Evolutionary conservation across 2,113 vertebrate genomes (phyloP).

Genomic region (Stegastes partitus): DNA sequence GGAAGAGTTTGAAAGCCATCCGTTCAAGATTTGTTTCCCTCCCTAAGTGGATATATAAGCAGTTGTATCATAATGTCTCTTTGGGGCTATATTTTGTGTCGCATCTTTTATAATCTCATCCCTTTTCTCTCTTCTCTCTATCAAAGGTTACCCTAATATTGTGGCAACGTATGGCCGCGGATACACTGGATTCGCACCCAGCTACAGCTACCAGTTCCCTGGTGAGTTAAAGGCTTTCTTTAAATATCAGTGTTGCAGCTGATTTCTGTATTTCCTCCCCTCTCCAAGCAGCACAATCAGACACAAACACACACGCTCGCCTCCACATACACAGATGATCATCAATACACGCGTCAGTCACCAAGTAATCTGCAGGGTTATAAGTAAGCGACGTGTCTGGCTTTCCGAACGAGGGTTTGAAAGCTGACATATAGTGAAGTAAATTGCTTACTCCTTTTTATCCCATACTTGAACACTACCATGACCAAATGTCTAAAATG

Average conservation of each 20-base stretch:
- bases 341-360: conserved; percentile 67
- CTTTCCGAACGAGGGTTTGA: conserved; percentile 62
- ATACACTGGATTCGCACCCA: conserved; percentile 98
- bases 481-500: conserved; percentile 80
- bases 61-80: conserved; percentile 7
- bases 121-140: conserved; percentile 44
- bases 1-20: conserved; percentile 1
- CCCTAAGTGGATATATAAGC: not conserved
- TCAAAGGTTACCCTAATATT: conserved; percentile 98
- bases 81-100: conserved; percentile 5
- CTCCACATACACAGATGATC: conserved; percentile 40
- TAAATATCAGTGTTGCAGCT: conserved; percentile 53
- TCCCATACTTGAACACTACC: conserved; percentile 67
- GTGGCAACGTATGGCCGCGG: conserved; percentile 98
- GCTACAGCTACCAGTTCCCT: conserved; percentile 99
- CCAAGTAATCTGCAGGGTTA: conserved; percentile 69
- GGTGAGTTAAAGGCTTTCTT: conserved; percentile 86
- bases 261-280: conserved; percentile 52
- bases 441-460: conserved; percentile 73
- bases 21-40: conserved; percentile 8
- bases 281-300: conserved; percentile 44
- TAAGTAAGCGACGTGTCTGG: conserved; percentile 67
- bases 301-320: conserved; percentile 18
- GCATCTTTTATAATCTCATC: conserved; percentile 12
- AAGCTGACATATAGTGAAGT: conserved; percentile 68